Conservation (phyloP, 2,113 vertebrate genomes). For the Vombatus ursinus region DNA sequence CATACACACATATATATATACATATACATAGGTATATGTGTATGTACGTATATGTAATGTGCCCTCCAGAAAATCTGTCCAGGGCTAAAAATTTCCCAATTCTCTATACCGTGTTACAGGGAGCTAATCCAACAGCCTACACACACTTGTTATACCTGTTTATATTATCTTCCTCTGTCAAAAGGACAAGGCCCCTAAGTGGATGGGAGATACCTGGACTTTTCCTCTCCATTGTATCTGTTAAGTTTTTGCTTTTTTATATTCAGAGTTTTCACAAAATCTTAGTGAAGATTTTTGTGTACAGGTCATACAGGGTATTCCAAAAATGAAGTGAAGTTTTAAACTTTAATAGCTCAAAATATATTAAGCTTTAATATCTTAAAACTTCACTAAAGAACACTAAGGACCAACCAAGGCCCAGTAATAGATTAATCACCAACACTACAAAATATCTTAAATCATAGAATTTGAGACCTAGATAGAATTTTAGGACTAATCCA, state of each 20-base stretch:
- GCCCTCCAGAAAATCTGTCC: not conserved
- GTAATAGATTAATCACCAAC: too few species aligned
- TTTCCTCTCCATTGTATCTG: not conserved
- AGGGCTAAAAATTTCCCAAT: not conserved
- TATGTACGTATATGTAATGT: too few species aligned
- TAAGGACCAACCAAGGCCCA: too few species aligned
- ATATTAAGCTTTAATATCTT: not conserved
- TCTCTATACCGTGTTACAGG: not conserved
- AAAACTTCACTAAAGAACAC: not conserved
- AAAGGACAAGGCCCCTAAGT: not conserved
- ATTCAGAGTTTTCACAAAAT: constrained; percentile 4
- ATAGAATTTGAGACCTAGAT: constrained; percentile 9
- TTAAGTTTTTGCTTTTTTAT: not conserved
- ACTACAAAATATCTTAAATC: not conserved
- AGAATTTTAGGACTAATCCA: not conserved
- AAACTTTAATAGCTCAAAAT: too few species aligned
- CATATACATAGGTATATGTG: too few species aligned
- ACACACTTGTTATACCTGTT: not conserved
- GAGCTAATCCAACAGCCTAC: not conserved
- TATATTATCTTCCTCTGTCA: not conserved
- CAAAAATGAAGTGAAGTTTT: too few species aligned
- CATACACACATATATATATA: too few species aligned
- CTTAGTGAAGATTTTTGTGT: constrained; percentile 11
- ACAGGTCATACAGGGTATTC: not conserved
- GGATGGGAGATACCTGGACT: too few species aligned